Evolutionary conservation across 30 jellyfish, hydroid and myxozoan species (phyloP).

Genomic region (Nemopilema nomurai): DNA sequence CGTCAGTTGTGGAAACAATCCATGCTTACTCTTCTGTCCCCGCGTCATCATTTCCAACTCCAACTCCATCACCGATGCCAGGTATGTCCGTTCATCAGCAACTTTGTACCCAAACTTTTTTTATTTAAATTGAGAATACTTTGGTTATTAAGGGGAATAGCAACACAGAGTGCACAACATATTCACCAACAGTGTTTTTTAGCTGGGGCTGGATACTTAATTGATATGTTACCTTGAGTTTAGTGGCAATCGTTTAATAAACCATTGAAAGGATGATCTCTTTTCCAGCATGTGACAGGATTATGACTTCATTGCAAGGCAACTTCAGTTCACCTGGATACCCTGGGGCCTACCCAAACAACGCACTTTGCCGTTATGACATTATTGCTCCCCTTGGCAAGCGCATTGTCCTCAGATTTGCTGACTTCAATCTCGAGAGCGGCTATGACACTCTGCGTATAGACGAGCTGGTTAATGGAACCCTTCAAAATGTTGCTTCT

Average conservation of each 20-base stretch:
- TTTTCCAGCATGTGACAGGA: not conserved
- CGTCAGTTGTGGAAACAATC: not conserved
- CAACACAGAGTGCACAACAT: no score
- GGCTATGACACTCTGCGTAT: not conserved
- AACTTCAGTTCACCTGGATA: conserved; percentile 27
- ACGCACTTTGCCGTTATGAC: conserved; percentile 8
- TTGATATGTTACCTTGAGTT: not conserved
- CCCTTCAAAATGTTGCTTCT: not conserved
- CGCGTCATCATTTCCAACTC: conserved; percentile 21
- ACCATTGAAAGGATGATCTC: no score
- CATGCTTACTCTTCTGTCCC: not conserved
- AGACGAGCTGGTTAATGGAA: not conserved
- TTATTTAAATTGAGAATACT: no score
- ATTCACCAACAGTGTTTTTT: no score
- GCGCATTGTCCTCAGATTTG: not conserved
- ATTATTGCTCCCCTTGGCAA: conserved; percentile 3
- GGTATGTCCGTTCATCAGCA: not conserved
- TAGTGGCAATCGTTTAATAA: not conserved
- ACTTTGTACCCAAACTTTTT: not conserved
- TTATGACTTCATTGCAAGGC: conserved; percentile 3
- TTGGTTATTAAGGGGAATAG: no score
- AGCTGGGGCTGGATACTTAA: no score
- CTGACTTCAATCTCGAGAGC: conserved; percentile 2
- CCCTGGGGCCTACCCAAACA: conserved; percentile 15
- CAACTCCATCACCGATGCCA: conserved; percentile 11